Evolutionary conservation across 2,888 invertebrate species (phyloP).

Genomic region (Drosophila tripunctata): DNA sequence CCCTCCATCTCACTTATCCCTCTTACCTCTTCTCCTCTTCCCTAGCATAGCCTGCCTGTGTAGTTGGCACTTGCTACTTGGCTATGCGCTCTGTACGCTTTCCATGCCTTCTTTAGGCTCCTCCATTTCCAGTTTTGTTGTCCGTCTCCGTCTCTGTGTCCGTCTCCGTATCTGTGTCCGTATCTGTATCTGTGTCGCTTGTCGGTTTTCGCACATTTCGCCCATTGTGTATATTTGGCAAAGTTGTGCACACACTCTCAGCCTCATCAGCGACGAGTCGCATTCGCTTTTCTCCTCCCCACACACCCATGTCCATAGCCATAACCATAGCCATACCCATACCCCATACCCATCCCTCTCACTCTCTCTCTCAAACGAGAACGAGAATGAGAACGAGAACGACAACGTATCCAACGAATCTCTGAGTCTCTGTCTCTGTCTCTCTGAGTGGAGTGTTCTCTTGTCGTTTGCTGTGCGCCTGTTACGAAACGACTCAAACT

Average conservation of each 20-base stretch:
- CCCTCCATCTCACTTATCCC: background rate
- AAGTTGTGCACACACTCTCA: conserved; percentile 70
- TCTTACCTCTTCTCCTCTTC: background rate
- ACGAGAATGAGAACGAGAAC: conserved; percentile 6
- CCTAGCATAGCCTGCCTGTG: background rate
- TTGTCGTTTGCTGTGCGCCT: conserved; percentile 75
- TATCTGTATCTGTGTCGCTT: conserved; percentile 13
- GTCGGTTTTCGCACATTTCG: conserved; percentile 73
- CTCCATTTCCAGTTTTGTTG: conserved; percentile 70
- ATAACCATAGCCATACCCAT: too few species aligned
- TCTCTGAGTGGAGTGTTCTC: conserved; percentile 60
- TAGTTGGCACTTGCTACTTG: conserved; percentile 28
- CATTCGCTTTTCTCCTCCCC: conserved; percentile 2
- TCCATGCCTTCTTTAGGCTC: conserved; percentile 58
- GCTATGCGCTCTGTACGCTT: conserved; percentile 26
- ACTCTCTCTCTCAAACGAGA: background rate
- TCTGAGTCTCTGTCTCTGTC: conserved; percentile 24
- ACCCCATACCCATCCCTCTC: background rate
- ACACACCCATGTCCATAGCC: too few species aligned
- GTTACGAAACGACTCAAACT: conserved; percentile 82
- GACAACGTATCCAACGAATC: conserved; percentile 30
- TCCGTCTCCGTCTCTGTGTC: too few species aligned
- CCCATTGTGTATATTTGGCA: conserved; percentile 72
- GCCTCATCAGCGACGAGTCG: conserved; percentile 47
- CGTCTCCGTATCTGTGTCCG: too few species aligned